phyloP scores from a whole-genome alignment of 1,140 invertebrate genomes.

The Sesamia nonagrioides region DNA sequence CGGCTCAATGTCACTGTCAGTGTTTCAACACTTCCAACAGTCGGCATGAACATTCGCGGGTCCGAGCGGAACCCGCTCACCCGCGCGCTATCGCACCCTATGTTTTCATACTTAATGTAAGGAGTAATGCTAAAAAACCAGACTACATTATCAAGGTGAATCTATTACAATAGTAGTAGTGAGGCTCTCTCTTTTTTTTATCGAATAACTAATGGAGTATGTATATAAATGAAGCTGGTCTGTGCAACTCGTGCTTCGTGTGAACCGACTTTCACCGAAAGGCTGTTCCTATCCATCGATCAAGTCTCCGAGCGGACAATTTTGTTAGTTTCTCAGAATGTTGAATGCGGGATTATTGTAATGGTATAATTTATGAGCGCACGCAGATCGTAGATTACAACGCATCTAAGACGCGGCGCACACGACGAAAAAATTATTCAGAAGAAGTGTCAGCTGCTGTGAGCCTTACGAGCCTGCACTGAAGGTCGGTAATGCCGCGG shows the following conservation, averaged over 20 bases:
- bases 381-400: slow-evolving; percentile 10
- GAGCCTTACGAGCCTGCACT: neutral
- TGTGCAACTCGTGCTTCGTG: neutral
- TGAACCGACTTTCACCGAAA: neutral
- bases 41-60: too few relatives aligned
- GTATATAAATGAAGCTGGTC: neutral
- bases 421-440: neutral
- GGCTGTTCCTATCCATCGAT: neutral
- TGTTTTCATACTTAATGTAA: too few relatives aligned
- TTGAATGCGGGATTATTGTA: slow-evolving; percentile 4
- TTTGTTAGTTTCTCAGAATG: neutral
- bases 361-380: slow-evolving; percentile 6
- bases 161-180: neutral
- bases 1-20: neutral
- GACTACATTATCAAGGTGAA: neutral
- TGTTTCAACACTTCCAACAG: too few relatives aligned
- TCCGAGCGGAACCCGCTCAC: too few relatives aligned
- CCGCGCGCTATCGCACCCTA: too few relatives aligned
- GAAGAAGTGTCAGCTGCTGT: neutral
- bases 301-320: neutral
- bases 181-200: neutral
- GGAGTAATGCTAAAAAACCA: neutral
- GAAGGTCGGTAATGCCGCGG: neutral
- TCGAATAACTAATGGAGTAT: slow-evolving; percentile 5
- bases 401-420: neutral